Evolutionary conservation across 2,113 vertebrate species (phyloP).

Genomic region (Kryptolebias marmoratus): DNA sequence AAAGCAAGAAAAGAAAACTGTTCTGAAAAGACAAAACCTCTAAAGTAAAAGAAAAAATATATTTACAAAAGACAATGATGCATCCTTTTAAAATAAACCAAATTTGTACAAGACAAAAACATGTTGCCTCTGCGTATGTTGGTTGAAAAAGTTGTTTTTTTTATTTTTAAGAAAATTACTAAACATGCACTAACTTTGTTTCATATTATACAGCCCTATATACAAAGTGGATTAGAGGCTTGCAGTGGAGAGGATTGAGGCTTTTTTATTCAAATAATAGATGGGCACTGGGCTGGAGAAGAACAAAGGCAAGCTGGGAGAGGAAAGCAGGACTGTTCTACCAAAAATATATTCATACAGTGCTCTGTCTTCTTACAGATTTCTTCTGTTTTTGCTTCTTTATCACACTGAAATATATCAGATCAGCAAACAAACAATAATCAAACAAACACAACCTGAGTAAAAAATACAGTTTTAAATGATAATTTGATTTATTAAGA

Average conservation of each 20-base stretch:
- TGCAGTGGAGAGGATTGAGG: conserved; percentile 62
- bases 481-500: too few species aligned
- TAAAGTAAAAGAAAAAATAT: conserved; percentile 29
- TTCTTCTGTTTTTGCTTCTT: too few species aligned
- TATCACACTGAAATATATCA: too few species aligned
- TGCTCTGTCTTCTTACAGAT: not conserved
- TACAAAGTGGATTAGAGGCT: conserved; percentile 70
- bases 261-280: conserved; percentile 48
- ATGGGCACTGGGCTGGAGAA: conserved; percentile 34
- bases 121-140: conserved; percentile 50
- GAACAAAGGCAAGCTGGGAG: conserved; percentile 19
- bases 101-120: conserved; percentile 31
- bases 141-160: conserved; percentile 60
- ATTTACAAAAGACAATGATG: conserved; percentile 3
- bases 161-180: conserved; percentile 72
- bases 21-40: conserved; percentile 23
- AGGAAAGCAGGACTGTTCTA: conserved; percentile 11
- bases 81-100: not conserved
- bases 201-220: conserved; percentile 75
- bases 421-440: too few species aligned
- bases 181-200: conserved; percentile 78
- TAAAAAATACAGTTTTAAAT: too few species aligned
- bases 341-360: not conserved
- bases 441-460: too few species aligned
- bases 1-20: conserved; percentile 46